Evolutionary conservation across 23 tunicate species (phyloP), one percentile per base, ranked within the genome.

Genomic region (Halocynthia roretzi): DNA sequence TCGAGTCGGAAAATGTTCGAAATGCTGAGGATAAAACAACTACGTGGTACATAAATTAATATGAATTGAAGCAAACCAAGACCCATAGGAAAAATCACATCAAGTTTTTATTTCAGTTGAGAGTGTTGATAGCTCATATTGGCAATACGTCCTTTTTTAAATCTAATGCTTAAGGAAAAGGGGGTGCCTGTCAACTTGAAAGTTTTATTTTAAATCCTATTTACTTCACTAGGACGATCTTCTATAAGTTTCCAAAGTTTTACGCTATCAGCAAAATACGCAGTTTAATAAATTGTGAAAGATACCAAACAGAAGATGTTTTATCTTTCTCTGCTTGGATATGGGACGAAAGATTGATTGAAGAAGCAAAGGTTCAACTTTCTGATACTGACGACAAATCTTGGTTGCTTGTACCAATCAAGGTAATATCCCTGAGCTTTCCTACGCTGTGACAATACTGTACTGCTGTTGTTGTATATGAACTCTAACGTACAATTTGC

Each of bases 191-290:
- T 31, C 44, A 31, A 31, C 44, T 31, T 31, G 44, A 0, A 31
- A n/a, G n/a, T 31, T 31, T 4, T 31, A 4, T 31, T 31, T 31
- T 58, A 15, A 58, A 14, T n/a, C 15, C 5, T 2, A 14, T 58
- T 58, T 58, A 58, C 63, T 58, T 58, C 17, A 58, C 15, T 15
- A 65, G 70, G 70, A 65, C 22, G 9, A 9, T 65, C 15, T 65
- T 10, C 70, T 65, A 20, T 15, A 15, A 65, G 31, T 48, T 65
- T 65, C 78, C 78, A 54, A 74, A 53, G 65, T 74, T 74, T 54
- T 74, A 74, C 56, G 78, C 78, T 12, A n/a, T 74, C 8, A 54
- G 64, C 40, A 74, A 74, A n/a, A 74, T 74, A 54, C 60, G 22
- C 18, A n/a, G 64, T 21, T 6, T 14, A 11, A 19, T 22, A 20